A percentile compares a stretch with the other conserved stretches of the same genome.
These are phyloP conservation scores for Gopherus evgoodei DNA, from an alignment of 2,113 vertebrate species.

Conservation along the genomic window DNA sequence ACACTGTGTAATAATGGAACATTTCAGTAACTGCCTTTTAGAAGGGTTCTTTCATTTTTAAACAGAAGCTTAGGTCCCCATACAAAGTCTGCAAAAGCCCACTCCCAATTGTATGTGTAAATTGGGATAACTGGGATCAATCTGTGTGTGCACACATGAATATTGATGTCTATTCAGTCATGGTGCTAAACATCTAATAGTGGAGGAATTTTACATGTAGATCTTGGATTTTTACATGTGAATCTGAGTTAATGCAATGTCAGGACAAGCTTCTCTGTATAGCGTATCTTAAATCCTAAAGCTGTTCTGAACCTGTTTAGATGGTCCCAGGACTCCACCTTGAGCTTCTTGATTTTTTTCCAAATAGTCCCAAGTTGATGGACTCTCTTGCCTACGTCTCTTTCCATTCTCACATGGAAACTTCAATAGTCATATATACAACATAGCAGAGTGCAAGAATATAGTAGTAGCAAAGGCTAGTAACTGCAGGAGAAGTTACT, in stretches of 20 bases:
- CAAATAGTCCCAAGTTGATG: not conserved
- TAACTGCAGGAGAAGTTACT: constrained; percentile 52
- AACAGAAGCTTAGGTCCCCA: not conserved
- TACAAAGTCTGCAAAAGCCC: not conserved
- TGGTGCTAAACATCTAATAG: not conserved
- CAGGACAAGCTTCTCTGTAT: too few relatives aligned
- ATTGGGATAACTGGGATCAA: not conserved
- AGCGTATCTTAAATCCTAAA: not conserved
- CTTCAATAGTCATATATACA: constrained; percentile 9
- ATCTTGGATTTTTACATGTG: not conserved
- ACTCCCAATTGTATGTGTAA: not conserved
- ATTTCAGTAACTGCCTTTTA: not conserved
- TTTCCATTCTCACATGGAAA: constrained; percentile 23
- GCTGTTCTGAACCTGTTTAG: not conserved
- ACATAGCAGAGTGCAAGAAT: constrained; percentile 13
- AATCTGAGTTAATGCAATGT: not conserved
- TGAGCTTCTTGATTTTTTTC: not conserved
- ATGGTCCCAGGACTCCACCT: not conserved
- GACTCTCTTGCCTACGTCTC: not conserved
- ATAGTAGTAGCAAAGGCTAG: constrained; percentile 27
- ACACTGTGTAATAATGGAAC: not conserved
- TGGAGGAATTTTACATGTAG: not conserved
- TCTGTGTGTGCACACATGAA: not conserved
- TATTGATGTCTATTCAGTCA: not conserved
- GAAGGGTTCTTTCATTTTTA: not conserved